Conservation (phyloP, 2,888 invertebrate genomes). For the Macrosiphum euphorbiae region DNA sequence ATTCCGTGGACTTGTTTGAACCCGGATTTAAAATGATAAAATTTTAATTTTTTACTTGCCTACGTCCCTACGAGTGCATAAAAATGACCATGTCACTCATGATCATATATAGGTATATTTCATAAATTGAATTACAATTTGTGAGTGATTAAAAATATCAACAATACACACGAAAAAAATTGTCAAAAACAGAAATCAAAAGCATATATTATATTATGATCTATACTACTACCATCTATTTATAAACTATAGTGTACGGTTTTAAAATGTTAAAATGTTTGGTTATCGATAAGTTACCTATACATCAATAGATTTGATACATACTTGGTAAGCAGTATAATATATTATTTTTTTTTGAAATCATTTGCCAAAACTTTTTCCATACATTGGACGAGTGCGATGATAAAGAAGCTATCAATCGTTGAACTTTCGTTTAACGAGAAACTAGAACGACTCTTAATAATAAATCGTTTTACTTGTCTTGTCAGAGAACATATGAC, state of each 20-base stretch:
- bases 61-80: too few relatives aligned
- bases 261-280: neutral
- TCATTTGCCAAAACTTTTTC: neutral
- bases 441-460: conserved; percentile 7
- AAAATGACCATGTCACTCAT: too few relatives aligned
- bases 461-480: neutral
- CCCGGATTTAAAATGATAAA: neutral
- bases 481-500: neutral
- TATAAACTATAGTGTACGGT: too few relatives aligned
- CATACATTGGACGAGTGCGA: neutral
- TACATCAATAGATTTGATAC: neutral
- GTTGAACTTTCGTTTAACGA: neutral
- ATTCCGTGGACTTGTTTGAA: neutral
- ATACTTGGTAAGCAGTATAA: neutral
- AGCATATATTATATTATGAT: neutral
- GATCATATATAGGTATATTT: too few relatives aligned
- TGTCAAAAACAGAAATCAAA: neutral
- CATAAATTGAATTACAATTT: neutral
- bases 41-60: neutral
- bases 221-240: neutral
- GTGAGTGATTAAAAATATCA: neutral
- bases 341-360: neutral
- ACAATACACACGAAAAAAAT: neutral
- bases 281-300: neutral
- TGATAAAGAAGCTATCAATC: neutral